These are phyloP conservation scores for Atopsyche davidsoni DNA, from an alignment of 1,140 invertebrate genomes.

Conservation along the genomic window DNA sequence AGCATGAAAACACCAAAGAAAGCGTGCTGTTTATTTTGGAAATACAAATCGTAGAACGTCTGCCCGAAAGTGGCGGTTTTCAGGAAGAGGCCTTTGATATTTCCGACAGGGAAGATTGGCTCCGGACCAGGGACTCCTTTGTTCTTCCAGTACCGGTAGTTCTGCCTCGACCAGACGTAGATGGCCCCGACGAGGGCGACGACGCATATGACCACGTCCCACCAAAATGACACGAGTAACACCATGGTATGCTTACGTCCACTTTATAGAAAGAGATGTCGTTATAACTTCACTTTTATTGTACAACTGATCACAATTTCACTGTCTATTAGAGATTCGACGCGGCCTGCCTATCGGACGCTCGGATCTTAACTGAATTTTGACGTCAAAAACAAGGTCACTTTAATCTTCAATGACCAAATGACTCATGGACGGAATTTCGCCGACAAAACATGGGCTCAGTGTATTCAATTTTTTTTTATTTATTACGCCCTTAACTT, in stretches of 20 bases:
- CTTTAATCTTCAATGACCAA: too few species aligned
- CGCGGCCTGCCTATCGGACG: too few species aligned
- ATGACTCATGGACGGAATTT: too few species aligned
- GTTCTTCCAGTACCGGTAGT: slow-evolving; percentile 37
- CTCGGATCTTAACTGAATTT: too few species aligned
- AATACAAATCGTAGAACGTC: slow-evolving; percentile 12
- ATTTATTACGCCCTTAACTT: too few species aligned
- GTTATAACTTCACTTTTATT: too few species aligned
- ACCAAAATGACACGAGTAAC: slow-evolving; percentile 13
- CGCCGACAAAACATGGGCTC: too few species aligned
- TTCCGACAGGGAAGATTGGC: slow-evolving; percentile 44
- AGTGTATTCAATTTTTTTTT: too few species aligned
- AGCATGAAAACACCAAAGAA: slow-evolving; percentile 36
- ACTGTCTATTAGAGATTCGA: too few species aligned
- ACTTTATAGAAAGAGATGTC: too few species aligned
- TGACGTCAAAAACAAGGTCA: too few species aligned
- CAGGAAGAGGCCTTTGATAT: slow-evolving; percentile 34
- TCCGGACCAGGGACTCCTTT: slow-evolving; percentile 37
- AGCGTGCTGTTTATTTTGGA: slow-evolving; percentile 7
- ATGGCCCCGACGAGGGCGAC: not conserved
- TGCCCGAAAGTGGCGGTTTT: slow-evolving; percentile 21
- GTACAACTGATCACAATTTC: too few species aligned
- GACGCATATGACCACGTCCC: slow-evolving; percentile 11
- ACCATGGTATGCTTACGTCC: not conserved
- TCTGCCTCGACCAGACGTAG: not conserved